These are phyloP conservation scores for Propsilocerus akamusi DNA, from an alignment of 1,140 invertebrate genomes.

Conservation along the genomic window DNA sequence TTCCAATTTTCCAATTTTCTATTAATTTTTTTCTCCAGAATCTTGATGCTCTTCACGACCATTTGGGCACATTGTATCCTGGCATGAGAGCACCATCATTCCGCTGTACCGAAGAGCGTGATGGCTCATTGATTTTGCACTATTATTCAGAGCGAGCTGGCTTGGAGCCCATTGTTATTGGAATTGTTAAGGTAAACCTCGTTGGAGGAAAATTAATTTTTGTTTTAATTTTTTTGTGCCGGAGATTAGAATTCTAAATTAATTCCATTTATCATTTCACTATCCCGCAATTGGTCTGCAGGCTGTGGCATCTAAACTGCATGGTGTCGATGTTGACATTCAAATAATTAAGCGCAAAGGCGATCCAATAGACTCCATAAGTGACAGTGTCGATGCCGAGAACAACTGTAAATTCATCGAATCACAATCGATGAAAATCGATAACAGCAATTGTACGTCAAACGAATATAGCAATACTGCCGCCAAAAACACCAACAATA, in stretches of 20 bases:
- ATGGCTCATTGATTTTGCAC: slow-evolving; percentile 70
- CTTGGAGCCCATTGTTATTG: slow-evolving; percentile 85
- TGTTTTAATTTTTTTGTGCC: neutral
- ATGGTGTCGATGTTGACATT: slow-evolving; percentile 80
- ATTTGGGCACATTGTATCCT: slow-evolving; percentile 78
- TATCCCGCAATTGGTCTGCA: slow-evolving; percentile 18
- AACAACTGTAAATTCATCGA: slow-evolving; percentile 13
- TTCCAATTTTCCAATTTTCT: neutral
- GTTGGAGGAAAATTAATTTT: neutral
- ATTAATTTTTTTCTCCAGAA: slow-evolving; percentile 39
- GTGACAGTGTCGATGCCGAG: slow-evolving; percentile 20
- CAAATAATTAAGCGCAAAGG: slow-evolving; percentile 71
- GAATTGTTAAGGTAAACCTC: slow-evolving; percentile 68
- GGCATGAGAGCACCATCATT: slow-evolving; percentile 87
- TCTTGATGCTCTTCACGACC: slow-evolving; percentile 83
- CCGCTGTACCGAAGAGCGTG: slow-evolving; percentile 71
- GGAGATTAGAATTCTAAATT: neutral
- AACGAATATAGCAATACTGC: slow-evolving; percentile 10
- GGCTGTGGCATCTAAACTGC: slow-evolving; percentile 82
- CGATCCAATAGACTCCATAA: slow-evolving; percentile 30
- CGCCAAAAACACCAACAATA: slow-evolving; percentile 17
- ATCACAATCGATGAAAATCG: slow-evolving; percentile 4
- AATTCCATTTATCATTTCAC: neutral
- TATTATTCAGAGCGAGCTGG: slow-evolving; percentile 86
- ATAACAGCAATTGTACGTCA: neutral